These are phyloP conservation scores for Phalacrocorax carbo DNA, from an alignment of 2,113 vertebrate species.

Conservation along the genomic window DNA sequence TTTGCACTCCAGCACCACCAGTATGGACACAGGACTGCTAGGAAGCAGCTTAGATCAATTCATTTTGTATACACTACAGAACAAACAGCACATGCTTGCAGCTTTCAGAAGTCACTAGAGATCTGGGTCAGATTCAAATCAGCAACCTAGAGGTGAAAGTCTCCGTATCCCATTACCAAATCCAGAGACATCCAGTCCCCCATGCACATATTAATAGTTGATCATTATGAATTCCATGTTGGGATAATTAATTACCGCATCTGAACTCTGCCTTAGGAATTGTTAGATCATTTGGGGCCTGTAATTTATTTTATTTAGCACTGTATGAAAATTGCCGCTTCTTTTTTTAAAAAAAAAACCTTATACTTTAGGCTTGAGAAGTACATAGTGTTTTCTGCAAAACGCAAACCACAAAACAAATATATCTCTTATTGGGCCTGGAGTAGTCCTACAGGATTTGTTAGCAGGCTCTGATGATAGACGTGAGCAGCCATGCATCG, in stretches of 20 bases:
- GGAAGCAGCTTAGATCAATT: conserved; percentile 24
- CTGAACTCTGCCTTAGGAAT: conserved; percentile 59
- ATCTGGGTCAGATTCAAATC: conserved; percentile 70
- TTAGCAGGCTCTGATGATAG: conserved; percentile 52
- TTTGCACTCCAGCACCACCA: neutral
- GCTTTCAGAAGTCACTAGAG: conserved; percentile 60
- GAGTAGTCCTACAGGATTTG: conserved; percentile 46
- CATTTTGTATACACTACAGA: conserved; percentile 34
- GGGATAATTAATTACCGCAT: conserved; percentile 57
- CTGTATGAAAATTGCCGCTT: conserved; percentile 43
- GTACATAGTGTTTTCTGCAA: conserved; percentile 43
- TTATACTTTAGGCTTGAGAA: conserved; percentile 27
- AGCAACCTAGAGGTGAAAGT: conserved; percentile 70
- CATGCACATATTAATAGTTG: conserved; percentile 65
- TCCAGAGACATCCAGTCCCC: conserved; percentile 65
- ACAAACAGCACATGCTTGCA: conserved; percentile 48
- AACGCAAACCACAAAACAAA: conserved; percentile 64
- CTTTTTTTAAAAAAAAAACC: neutral
- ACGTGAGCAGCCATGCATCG: conserved; percentile 50
- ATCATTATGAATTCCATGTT: conserved; percentile 63
- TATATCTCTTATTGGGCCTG: conserved; percentile 39
- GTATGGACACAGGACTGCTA: neutral
- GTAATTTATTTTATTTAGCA: conserved; percentile 63
- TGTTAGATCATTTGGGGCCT: conserved; percentile 58
- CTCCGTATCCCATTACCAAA: conserved; percentile 64